phyloP scores from a whole-genome alignment of 2,797 vertebrate genomes.

The Pangasius krempfi region DNA sequence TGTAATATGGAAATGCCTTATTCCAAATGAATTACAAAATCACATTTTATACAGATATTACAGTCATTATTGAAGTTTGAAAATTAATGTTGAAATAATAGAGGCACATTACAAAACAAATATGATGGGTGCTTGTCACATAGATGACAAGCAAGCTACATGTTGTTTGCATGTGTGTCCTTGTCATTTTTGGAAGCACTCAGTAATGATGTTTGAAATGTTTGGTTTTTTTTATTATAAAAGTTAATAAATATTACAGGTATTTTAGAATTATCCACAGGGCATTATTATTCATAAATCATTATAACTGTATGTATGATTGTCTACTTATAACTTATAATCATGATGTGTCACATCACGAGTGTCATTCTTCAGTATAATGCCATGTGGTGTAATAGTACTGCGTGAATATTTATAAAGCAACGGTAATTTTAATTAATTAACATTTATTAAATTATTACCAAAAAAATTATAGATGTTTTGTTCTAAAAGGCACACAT shows the following conservation, averaged over 20 bases:
- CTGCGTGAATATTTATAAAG: not conserved
- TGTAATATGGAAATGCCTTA: not conserved
- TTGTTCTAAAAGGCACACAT: not conserved
- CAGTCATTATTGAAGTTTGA: conserved; percentile 2
- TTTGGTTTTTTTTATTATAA: not conserved
- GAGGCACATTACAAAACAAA: not conserved
- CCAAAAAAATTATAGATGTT: not conserved
- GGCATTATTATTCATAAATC: not conserved
- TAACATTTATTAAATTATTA: not conserved
- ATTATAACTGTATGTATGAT: not conserved
- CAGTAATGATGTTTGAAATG: not conserved
- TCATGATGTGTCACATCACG: not conserved
- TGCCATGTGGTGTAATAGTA: not conserved
- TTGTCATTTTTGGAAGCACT: not conserved
- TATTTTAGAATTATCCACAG: not conserved
- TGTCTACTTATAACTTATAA: not conserved
- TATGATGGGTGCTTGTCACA: not conserved
- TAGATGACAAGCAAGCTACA: not conserved
- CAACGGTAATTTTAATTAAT: not conserved
- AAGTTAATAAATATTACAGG: not conserved
- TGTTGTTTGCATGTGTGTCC: not conserved
- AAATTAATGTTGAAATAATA: not conserved
- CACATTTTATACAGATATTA: not conserved
- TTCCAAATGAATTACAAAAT: conserved; percentile 11
- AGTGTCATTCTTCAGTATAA: not conserved